Evolutionary conservation across 2,113 vertebrate species (phyloP).

Genomic region (Sardina pilchardus): DNA sequence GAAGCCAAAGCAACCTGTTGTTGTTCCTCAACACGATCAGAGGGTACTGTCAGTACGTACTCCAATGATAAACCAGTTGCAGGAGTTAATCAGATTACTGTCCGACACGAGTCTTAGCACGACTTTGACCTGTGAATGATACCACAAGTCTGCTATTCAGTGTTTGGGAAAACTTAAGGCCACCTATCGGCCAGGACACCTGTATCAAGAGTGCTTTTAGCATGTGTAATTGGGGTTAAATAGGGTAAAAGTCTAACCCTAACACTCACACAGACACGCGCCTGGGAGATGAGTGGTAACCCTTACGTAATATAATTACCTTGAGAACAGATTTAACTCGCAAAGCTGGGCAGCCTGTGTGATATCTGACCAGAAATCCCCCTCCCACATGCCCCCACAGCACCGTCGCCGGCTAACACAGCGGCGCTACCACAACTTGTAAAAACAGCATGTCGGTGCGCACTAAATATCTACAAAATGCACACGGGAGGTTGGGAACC

Average conservation of each 20-base stretch:
- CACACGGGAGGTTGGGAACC: no score
- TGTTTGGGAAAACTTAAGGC: neutral
- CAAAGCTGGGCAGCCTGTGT: slow-evolving; percentile 1
- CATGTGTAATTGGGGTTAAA: neutral
- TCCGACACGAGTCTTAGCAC: neutral
- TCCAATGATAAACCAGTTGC: neutral
- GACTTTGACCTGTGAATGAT: neutral
- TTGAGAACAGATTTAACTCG: neutral
- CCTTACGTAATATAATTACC: neutral
- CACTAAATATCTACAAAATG: neutral
- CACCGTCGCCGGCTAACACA: neutral
- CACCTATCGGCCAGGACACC: neutral
- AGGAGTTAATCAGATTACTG: slow-evolving; percentile 1
- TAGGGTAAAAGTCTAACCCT: neutral
- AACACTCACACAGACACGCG: neutral
- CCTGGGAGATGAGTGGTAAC: neutral
- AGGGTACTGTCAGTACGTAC: neutral
- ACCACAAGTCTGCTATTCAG: neutral
- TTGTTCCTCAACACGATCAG: neutral
- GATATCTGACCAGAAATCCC: neutral
- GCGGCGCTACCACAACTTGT: neutral
- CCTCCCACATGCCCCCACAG: neutral
- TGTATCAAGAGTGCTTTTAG: neutral
- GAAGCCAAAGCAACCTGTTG: neutral
- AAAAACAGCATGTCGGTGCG: neutral